Evolutionary conservation across 2,888 invertebrate genomes (phyloP), one percentile per base, ranked within the genome.

Genomic region (Chesias legatella): DNA sequence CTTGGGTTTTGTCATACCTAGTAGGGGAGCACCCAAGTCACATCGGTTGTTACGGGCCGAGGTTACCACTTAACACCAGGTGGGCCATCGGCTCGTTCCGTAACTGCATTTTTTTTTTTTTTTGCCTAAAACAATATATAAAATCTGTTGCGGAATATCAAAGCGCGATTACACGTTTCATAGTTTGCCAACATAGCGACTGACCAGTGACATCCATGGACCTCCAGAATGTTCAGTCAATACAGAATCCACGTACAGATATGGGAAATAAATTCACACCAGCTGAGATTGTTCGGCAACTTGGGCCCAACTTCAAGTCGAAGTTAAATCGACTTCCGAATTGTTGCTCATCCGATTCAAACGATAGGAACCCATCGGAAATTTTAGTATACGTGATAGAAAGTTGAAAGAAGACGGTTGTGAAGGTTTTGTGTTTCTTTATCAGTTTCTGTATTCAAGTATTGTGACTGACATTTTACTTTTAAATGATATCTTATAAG

Each of bases 311-410:
- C 60, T 51, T 33, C 58, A 53, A 58, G 56, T 39, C 53, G 54
- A 65, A 70, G 59, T 72, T 65, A 64, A 70, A 71, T 69, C 63
- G 69, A 67, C 64, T 72, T 65, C 61, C 45, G 56, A 63, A 68
- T 58, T 57, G 65, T 59, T 65, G 53, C 51, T 55, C 52, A 36
- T 33, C 38, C 32, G 31, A 51, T 37, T 33, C 37, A 24, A 27
- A 25, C 32, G 45, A 46, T 46, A 39, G 38, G 35, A 46, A 29
- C 37, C 43, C 37, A 41, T 46, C 43, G 35, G 32, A 33, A 35
- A 44, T 44, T 43, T 44, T 39, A 41, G 41, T 24, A 23, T 28
- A 22, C 33, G 27, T 21, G 20, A 29, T 40, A 33, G 33, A 33
- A 36, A 39, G 43, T 36, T 27, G 25, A 23, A 38, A 33, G 24